Evolutionary conservation across 2,888 invertebrate genomes (phyloP).

Genomic region (Rhamnusium bicolor): DNA sequence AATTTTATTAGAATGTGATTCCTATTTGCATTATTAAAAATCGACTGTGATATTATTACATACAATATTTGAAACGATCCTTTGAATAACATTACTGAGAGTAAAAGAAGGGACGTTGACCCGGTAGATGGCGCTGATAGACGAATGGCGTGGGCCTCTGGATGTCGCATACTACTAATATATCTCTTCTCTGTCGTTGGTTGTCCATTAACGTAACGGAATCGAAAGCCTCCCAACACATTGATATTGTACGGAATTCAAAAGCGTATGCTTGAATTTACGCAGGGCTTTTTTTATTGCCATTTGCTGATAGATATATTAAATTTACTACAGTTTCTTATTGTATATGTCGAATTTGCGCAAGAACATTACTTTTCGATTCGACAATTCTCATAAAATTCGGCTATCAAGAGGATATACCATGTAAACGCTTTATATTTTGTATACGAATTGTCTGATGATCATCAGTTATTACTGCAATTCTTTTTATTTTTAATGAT

Average conservation of each 20-base stretch:
- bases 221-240: conserved; percentile 54
- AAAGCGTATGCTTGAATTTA: conserved; percentile 54
- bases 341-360: background rate
- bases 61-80: conserved; percentile 31
- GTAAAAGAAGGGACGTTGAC: conserved; percentile 57
- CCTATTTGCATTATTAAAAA: conserved; percentile 29
- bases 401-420: background rate
- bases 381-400: background rate
- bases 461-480: background rate
- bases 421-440: background rate
- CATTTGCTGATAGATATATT: background rate
- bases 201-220: conserved; percentile 59
- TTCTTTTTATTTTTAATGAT: too few relatives aligned
- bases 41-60: conserved; percentile 30
- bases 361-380: background rate
- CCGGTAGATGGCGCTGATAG: conserved; percentile 66
- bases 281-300: conserved; percentile 6
- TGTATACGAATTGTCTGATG: background rate
- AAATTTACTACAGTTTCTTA: background rate
- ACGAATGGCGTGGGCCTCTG: conserved; percentile 62
- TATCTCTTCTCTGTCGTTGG: conserved; percentile 53
- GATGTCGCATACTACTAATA: conserved; percentile 63
- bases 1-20: background rate
- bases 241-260: conserved; percentile 58
- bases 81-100: conserved; percentile 8